These are phyloP conservation scores for Toxotes jaculatrix DNA, from an alignment of 2,113 vertebrate genomes.

Conservation along the genomic window DNA sequence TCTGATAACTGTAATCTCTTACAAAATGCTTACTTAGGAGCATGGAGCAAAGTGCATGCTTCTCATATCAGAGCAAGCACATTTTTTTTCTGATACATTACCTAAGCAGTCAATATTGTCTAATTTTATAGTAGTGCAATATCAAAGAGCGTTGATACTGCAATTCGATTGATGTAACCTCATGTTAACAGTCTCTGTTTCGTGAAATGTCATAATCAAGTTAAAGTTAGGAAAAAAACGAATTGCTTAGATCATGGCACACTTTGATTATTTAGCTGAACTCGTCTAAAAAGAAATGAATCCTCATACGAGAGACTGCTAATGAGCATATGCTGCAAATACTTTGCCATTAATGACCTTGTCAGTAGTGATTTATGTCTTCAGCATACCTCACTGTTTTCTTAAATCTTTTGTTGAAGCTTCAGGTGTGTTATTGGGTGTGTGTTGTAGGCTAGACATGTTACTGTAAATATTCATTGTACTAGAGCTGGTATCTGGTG, in stretches of 20 bases:
- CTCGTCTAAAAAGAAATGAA: neutral
- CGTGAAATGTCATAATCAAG: neutral
- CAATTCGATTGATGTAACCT: too few species aligned
- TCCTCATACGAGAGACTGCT: neutral
- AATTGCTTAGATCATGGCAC: neutral
- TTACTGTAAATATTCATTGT: neutral
- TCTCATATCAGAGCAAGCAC: neutral
- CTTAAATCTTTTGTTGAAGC: neutral
- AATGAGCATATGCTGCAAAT: constrained; percentile 8
- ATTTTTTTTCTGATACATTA: constrained; percentile 1
- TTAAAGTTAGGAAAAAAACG: neutral
- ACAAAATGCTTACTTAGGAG: constrained; percentile 47
- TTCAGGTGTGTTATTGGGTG: neutral
- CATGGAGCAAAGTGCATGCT: constrained; percentile 52
- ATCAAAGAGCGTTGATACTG: neutral
- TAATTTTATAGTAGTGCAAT: neutral
- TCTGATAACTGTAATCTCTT: constrained; percentile 43
- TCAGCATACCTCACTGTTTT: neutral
- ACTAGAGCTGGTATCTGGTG: neutral
- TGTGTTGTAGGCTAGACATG: neutral
- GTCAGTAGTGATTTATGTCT: neutral
- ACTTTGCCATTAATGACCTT: neutral
- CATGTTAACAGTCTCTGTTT: neutral
- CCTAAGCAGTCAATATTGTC: neutral
- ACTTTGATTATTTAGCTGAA: neutral